Evolutionary conservation across 1,140 invertebrate genomes (phyloP).

Genomic region (Heliconius congener): DNA sequence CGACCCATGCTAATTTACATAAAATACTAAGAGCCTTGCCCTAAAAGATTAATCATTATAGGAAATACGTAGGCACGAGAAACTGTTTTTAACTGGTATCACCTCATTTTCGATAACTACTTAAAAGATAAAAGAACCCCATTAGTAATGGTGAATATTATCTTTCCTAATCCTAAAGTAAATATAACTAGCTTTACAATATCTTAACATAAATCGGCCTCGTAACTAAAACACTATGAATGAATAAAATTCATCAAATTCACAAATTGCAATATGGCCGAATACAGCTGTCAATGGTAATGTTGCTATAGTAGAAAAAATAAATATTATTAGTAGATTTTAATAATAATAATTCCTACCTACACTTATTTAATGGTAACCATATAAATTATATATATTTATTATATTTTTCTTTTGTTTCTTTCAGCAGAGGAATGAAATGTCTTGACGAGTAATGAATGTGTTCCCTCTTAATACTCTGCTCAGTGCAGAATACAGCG

Average conservation of each 20-base stretch:
- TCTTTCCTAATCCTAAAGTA: neutral
- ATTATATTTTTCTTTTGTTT: too few species aligned
- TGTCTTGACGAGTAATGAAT: too few species aligned
- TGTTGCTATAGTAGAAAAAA: constrained; percentile 38
- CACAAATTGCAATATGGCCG: constrained; percentile 69
- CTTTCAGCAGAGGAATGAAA: too few species aligned
- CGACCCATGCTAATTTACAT: constrained; percentile 73
- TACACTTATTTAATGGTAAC: too few species aligned
- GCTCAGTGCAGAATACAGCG: too few species aligned
- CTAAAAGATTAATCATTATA: constrained; percentile 76
- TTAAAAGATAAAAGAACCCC: neutral
- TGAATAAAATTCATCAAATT: constrained; percentile 56
- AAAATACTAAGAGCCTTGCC: constrained; percentile 75
- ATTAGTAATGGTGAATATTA: neutral
- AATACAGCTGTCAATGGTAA: constrained; percentile 58
- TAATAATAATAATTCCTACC: neutral
- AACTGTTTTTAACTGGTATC: constrained; percentile 64
- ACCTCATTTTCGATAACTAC: constrained; percentile 49
- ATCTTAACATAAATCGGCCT: neutral
- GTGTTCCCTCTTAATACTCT: too few species aligned
- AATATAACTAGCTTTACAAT: neutral
- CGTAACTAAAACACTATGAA: constrained; percentile 21
- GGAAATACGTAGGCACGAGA: constrained; percentile 75
- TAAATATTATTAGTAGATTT: constrained; percentile 9
- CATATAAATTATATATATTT: too few species aligned